Evolutionary conservation across 2,797 vertebrate genomes (phyloP).

Genomic region (Cottoperca gobio): DNA sequence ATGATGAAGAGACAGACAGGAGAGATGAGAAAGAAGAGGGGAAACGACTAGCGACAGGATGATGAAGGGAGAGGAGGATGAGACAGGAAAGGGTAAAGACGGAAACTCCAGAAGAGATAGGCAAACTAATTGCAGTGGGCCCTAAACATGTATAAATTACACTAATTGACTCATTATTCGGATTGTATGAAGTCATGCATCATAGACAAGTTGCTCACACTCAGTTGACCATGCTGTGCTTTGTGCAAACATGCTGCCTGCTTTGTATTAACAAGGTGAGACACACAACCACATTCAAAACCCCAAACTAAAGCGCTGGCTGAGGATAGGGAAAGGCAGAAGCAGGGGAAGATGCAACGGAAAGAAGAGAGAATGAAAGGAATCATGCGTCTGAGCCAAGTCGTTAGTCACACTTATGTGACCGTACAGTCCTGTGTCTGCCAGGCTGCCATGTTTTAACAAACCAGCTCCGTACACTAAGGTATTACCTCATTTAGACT

Average conservation of each 20-base stretch:
- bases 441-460: conserved; percentile 45
- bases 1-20: conserved; percentile 35
- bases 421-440: conserved; percentile 43
- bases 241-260: conserved; percentile 40
- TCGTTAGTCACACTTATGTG: conserved; percentile 62
- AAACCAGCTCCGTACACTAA: conserved; percentile 44
- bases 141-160: conserved; percentile 78
- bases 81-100: conserved; percentile 39
- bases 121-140: conserved; percentile 68
- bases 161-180: conserved; percentile 80
- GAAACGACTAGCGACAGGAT: conserved; percentile 12
- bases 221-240: conserved; percentile 57
- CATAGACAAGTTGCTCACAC: conserved; percentile 68
- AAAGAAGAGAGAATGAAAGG: conserved; percentile 28
- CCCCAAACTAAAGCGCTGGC: conserved; percentile 20
- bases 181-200: conserved; percentile 77
- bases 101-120: conserved; percentile 43
- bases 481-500: conserved; percentile 53
- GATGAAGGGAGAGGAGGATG: conserved; percentile 18
- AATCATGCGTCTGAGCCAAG: conserved; percentile 49
- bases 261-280: conserved; percentile 60
- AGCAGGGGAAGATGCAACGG: not conserved
- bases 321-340: conserved; percentile 31
- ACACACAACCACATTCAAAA: conserved; percentile 30
- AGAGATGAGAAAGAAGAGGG: conserved; percentile 2